Base-by-base conservation (phyloP, 2,888 invertebrate genomes). In the Noctua comes region DNA sequence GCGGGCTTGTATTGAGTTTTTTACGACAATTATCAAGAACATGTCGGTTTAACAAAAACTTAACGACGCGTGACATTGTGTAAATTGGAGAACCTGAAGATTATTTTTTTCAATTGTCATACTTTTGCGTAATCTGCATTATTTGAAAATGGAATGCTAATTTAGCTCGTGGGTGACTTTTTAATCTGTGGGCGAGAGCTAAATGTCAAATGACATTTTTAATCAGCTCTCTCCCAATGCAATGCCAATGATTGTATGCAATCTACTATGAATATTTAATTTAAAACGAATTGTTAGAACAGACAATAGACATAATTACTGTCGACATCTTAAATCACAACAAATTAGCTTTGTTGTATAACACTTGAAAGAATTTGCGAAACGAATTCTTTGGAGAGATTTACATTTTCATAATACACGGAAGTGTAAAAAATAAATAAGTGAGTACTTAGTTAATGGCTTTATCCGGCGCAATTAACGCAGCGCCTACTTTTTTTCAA, bases 1-100 rank as follows among this genome's bases (percentile, higher is more conserved):
- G 89, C 86, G 80, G 80, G 87, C 88, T 86, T 88, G 89, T 90
- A 91, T 87, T 83, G 87, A 86, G 90, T 92, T 94, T 94, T 94
- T 94, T 93, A 91, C 88, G 86, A 90, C 92, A 92, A 93, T 94
- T 93, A 93, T 88, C 88, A 78, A 88, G 91, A 91, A 90, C 90
- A 90, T 80, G 91, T 89, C 86, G 86, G 84, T 82, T 82, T 88
- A 86, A 91, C 90, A 92, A 93, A 92, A 93, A 93, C 88, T 90
- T 91, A 93, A 93, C 93, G 91, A 91, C 87, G 92, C 91, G 92
- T 91, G 91, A 91, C 91, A 89, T 87, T 89, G 90, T 91, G 90
- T 91, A 90, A 91, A 93, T 91, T 91, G 88, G 88, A 80, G 70
- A 82, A 73, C 71, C 75, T 76, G 76, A 76, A 79, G 74, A 79